phyloP scores from a whole-genome alignment of 2,113 vertebrate species.

The Colaptes auratus region DNA sequence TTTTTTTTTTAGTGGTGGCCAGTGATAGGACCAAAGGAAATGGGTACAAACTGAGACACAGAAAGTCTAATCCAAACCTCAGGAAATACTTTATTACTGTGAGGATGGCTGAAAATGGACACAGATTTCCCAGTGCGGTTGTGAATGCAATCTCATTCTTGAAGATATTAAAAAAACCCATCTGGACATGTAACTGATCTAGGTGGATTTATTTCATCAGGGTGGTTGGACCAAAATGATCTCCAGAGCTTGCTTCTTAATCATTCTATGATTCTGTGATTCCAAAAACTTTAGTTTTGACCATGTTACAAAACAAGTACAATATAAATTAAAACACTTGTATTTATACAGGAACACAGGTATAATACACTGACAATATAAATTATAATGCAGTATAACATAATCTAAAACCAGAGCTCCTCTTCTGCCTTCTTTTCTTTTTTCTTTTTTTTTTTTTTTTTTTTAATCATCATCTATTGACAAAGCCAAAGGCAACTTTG shows the following conservation, averaged over 20 bases:
- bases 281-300: neutral
- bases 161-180: too few species aligned
- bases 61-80: neutral
- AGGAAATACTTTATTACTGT: neutral
- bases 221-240: too few species aligned
- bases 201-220: too few species aligned
- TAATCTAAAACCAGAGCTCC: neutral
- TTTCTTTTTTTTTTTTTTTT: neutral
- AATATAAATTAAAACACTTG: neutral
- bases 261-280: too few species aligned
- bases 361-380: neutral
- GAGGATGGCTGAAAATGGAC: neutral
- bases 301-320: neutral
- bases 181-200: too few species aligned
- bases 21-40: too few species aligned
- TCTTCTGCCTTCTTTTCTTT: too few species aligned
- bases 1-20: neutral
- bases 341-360: neutral
- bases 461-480: neutral
- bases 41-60: neutral
- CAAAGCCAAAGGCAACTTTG: neutral
- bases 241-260: too few species aligned
- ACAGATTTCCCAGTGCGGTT: too few species aligned
- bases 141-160: too few species aligned
- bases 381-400: neutral